Conservation (phyloP, 2,888 invertebrate genomes). For the Limnephilus auricula region DNA sequence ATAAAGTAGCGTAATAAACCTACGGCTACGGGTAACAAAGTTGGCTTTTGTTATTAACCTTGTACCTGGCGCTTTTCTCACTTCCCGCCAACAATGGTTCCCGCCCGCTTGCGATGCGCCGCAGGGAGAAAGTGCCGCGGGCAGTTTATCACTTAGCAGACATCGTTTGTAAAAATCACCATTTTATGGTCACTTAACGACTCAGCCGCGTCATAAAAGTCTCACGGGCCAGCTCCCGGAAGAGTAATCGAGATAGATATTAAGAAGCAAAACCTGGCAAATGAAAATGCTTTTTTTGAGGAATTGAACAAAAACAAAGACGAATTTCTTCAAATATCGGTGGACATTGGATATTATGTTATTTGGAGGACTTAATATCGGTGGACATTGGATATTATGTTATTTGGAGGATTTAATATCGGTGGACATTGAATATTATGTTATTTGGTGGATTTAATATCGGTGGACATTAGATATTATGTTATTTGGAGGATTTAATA, state of each 20-base stretch:
- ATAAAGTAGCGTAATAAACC: neutral
- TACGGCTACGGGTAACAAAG: too few relatives aligned
- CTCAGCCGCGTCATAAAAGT: conserved; percentile 28
- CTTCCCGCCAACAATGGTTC: neutral
- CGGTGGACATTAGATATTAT: too few relatives aligned
- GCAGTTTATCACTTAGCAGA: conserved; percentile 35
- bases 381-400: too few relatives aligned
- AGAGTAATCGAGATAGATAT: neutral
- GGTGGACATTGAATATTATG: too few relatives aligned
- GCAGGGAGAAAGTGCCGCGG: neutral
- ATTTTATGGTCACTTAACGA: conserved; percentile 55
- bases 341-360: too few relatives aligned
- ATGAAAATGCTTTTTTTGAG: neutral
- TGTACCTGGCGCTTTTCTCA: neutral
- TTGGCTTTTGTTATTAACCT: neutral
- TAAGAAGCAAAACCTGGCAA: neutral
- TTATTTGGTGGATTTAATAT: too few relatives aligned
- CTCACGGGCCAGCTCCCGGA: neutral
- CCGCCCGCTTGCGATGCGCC: neutral
- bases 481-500: too few relatives aligned
- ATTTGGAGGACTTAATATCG: too few relatives aligned
- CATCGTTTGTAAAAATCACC: conserved; percentile 51
- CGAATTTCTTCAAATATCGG: too few relatives aligned
- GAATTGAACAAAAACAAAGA: neutral
- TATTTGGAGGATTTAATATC: too few relatives aligned